Percentiles rank a stretch among this genome's conserved stretches.
Conservation (phyloP, 2,113 vertebrate species). For the Eleginops maclovinus region DNA sequence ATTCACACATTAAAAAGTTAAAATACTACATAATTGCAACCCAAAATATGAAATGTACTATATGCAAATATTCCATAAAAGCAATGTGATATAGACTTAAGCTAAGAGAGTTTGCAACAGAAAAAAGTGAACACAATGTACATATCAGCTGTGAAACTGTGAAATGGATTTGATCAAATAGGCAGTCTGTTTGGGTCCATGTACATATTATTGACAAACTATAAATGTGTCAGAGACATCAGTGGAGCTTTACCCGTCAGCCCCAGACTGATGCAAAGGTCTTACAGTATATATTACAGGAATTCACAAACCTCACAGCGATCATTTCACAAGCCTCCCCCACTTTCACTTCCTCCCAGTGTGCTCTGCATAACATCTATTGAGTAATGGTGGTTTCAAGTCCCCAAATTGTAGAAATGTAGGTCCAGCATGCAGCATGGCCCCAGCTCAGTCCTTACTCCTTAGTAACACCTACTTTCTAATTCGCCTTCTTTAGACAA, state of each 20-base stretch:
- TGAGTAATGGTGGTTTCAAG: slow-evolving; percentile 44
- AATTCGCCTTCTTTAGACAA: slow-evolving; percentile 40
- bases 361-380: slow-evolving; percentile 33
- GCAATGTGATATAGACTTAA: slow-evolving; percentile 32
- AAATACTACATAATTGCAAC: slow-evolving; percentile 39
- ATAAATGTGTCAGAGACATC: slow-evolving; percentile 28
- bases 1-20: slow-evolving; percentile 40
- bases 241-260: slow-evolving; percentile 40
- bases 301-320: slow-evolving; percentile 36
- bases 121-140: slow-evolving; percentile 37
- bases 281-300: slow-evolving; percentile 52
- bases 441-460: slow-evolving; percentile 57
- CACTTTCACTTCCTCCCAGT: slow-evolving; percentile 20
- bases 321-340: slow-evolving; percentile 24
- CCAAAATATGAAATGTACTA: slow-evolving; percentile 44
- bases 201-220: slow-evolving; percentile 50
- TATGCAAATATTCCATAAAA: slow-evolving; percentile 47
- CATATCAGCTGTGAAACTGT: slow-evolving; percentile 43
- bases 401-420: slow-evolving; percentile 36
- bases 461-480: slow-evolving; percentile 51
- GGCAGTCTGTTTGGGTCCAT: slow-evolving; percentile 50
- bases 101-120: slow-evolving; percentile 35
- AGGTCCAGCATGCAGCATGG: slow-evolving; percentile 28
- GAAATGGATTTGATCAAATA: slow-evolving; percentile 42
- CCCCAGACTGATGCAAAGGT: slow-evolving; percentile 20